A percentile compares a stretch with the other conserved stretches of the same genome.
phyloP scores from a whole-genome alignment of 2,888 invertebrate species.

The Ophion costatus region DNA sequence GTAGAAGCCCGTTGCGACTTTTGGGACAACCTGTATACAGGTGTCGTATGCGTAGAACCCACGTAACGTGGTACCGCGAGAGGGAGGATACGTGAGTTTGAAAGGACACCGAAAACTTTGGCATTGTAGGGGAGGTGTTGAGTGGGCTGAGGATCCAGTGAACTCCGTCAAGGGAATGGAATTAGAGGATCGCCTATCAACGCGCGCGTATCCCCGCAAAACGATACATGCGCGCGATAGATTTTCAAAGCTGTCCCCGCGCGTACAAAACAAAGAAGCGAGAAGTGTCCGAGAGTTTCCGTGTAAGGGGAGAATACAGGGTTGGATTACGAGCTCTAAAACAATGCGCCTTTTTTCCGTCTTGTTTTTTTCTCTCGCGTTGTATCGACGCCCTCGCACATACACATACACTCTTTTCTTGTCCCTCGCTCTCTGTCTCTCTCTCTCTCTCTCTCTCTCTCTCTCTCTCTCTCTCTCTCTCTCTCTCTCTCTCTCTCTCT shows the following conservation, averaged over 20 bases:
- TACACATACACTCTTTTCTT: neutral
- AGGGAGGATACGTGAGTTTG: neutral
- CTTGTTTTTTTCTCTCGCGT: neutral
- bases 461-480: neutral
- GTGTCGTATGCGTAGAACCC: no score
- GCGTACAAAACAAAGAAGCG: constrained; percentile 29
- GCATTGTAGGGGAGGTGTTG: neutral
- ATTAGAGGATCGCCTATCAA: constrained; percentile 67
- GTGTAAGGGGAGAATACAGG: constrained; percentile 54
- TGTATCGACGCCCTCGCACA: neutral
- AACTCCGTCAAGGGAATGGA: constrained; percentile 62
- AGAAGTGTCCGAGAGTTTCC: constrained; percentile 36
- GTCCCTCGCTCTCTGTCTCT: neutral
- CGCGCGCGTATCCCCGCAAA: constrained; percentile 36
- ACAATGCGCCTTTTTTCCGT: constrained; percentile 7
- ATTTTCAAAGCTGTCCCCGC: constrained; percentile 69
- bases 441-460: neutral
- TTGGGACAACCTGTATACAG: no score
- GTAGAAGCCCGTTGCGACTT: no score
- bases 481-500: neutral
- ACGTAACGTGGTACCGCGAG: no score
- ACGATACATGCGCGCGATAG: constrained; percentile 66
- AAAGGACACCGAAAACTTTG: constrained; percentile 3
- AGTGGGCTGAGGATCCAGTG: constrained; percentile 6
- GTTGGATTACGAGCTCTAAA: constrained; percentile 60